phyloP scores from a whole-genome alignment of 2,797 vertebrate species.

The Manis crassicaudata region DNA sequence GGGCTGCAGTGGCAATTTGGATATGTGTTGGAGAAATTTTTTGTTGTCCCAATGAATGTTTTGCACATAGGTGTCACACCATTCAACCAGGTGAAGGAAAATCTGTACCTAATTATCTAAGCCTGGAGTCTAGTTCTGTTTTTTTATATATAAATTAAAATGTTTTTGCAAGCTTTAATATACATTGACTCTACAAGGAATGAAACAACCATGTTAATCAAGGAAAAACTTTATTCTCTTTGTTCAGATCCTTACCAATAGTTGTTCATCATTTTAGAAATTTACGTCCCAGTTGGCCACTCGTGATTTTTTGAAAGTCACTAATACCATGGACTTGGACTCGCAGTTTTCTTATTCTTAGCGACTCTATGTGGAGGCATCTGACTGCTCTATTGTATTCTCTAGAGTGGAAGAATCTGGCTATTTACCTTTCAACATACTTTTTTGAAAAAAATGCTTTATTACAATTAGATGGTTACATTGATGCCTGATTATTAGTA shows the following conservation, averaged over 20 bases:
- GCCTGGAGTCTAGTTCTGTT: not conserved
- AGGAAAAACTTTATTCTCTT: not conserved
- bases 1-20: not conserved
- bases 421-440: not conserved
- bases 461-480: not conserved
- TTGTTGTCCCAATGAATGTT: not conserved
- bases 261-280: not conserved
- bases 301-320: not conserved
- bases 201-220: not conserved
- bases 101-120: not conserved
- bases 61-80: not conserved
- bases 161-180: not conserved
- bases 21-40: not conserved
- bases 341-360: not conserved
- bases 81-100: not conserved
- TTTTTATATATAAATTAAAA: slow-evolving; percentile 3
- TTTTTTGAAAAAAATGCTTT: not conserved
- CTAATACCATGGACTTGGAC: not conserved
- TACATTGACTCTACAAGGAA: not conserved
- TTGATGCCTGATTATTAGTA: not conserved
- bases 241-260: not conserved
- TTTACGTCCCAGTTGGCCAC: not conserved
- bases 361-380: not conserved
- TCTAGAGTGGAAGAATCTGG: not conserved
- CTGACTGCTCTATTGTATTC: not conserved